Conservation (phyloP, 2,888 invertebrate species). For the Hoplodrina ambigua region DNA sequence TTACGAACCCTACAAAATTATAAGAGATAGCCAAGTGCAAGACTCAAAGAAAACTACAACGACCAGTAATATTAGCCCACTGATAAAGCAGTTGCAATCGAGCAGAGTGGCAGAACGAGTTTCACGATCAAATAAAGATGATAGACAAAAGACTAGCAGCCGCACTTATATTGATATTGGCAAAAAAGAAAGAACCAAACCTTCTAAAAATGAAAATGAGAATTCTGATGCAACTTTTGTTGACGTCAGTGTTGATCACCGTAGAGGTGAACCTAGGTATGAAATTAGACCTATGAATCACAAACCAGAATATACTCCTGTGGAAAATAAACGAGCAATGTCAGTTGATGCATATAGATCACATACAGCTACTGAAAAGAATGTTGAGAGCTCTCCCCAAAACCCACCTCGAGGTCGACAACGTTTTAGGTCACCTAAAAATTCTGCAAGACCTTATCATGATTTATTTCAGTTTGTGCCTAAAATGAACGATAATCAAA, state of each 20-base stretch:
- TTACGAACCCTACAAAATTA: constrained; percentile 88
- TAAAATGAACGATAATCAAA: constrained; percentile 67
- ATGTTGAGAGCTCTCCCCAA: constrained; percentile 45
- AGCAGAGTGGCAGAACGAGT: constrained; percentile 81
- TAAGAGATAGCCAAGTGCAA: constrained; percentile 80
- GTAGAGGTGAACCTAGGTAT: constrained; percentile 85
- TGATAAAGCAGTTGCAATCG: constrained; percentile 84
- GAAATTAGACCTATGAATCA: constrained; percentile 81
- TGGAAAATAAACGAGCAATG: constrained; percentile 79
- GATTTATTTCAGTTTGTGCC: constrained; percentile 73
- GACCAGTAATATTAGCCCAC: constrained; percentile 82
- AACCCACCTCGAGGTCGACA: constrained; percentile 46
- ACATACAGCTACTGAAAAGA: constrained; percentile 62
- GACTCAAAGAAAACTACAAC: constrained; percentile 85
- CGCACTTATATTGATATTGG: constrained; percentile 83
- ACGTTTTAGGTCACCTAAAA: constrained; percentile 52
- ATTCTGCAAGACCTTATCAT: constrained; percentile 65
- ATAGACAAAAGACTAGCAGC: constrained; percentile 72
- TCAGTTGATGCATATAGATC: constrained; percentile 77
- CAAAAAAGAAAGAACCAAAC: constrained; percentile 77
- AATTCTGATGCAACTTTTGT: constrained; percentile 71
- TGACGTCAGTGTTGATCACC: constrained; percentile 78
- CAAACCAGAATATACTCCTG: constrained; percentile 79
- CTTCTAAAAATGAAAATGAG: constrained; percentile 60
- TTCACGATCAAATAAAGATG: constrained; percentile 71